Evolutionary conservation across 2,888 invertebrate genomes (phyloP), one percentile per base, ranked within the genome.

Genomic region (Drosophila robusta): DNA sequence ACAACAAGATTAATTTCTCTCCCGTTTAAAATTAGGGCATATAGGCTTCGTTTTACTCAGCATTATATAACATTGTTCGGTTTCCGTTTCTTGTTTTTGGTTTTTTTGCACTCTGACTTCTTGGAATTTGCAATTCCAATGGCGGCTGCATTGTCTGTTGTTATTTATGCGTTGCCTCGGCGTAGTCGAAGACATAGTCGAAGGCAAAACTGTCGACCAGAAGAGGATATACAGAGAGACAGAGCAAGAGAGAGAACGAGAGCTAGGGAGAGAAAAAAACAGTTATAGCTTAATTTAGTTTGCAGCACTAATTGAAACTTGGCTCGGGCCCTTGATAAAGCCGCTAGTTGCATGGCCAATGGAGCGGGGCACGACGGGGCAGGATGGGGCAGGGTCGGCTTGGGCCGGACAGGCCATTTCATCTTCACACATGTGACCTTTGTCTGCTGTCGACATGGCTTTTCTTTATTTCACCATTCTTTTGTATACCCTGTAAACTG

Each of bases 261-360:
- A 47, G 36, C 41, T 16, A 9, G 36, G 1, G 18, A 18, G 18
- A n/a, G 51, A 55, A 57, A 50, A 29, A 46, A 32, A 47, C 70
- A 63, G 75, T 82, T 78, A 73, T 75, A 63, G 80, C 79, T 80
- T 83, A 83, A 86, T 83, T 83, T 74, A 74, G 79, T 83, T 86
- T 74, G 64, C 70, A 64, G 71, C 70, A 81, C 81, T 83, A 83
- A 86, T 83, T 86, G 87, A 86, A 86, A 79, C 71, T 77, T 54
- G 75, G 71, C 70, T 55, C 61, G 65, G 66, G 29, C 46, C 42
- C 47, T 60, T 67, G 61, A 50, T 58, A 55, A 62, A 56, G 58
- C 57, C 26, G 16, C 29, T 16, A 24, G 29, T 11, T 42, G 39
- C 39, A 16, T 12, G 12, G 26, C 9, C 16, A 7, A 29, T 12